A percentile compares a stretch with the other conserved stretches of the same genome.
phyloP scores from a whole-genome alignment of 37 sponge, comb jelly and placozoan species.

The Chondrilla cf. caribensis region DNA sequence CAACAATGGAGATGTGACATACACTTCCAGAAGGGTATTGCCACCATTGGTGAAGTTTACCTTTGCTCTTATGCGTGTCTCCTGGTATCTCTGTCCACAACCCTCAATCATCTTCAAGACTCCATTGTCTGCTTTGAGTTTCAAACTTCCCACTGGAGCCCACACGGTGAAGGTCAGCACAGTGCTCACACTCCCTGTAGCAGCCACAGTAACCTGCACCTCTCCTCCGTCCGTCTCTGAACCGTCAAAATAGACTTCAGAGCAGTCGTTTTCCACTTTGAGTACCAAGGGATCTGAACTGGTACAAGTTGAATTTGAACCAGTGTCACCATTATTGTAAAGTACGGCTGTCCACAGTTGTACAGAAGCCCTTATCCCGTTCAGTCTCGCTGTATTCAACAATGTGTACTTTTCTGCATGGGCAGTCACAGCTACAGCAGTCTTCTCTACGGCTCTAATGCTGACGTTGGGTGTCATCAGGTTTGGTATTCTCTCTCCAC shows the following conservation, averaged over 20 bases:
- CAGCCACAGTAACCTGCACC: slow-evolving; percentile 23
- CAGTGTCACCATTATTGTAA: background rate
- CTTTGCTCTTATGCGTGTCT: slow-evolving; percentile 3
- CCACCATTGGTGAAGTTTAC: background rate
- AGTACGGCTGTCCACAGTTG: background rate
- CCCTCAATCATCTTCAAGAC: slow-evolving; percentile 34
- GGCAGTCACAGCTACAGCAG: background rate
- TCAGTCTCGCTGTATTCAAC: background rate
- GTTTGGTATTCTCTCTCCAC: background rate
- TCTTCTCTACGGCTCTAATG: background rate
- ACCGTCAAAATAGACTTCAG: slow-evolving; percentile 50
- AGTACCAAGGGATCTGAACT: slow-evolving; percentile 18
- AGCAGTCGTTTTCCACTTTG: slow-evolving; percentile 47
- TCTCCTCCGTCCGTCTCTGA: slow-evolving; percentile 42
- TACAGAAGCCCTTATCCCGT: background rate
- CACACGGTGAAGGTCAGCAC: slow-evolving; percentile 45
- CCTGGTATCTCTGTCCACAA: slow-evolving; percentile 22
- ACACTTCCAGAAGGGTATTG: background rate
- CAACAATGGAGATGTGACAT: too few species aligned
- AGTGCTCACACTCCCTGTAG: background rate
- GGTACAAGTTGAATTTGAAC: background rate
- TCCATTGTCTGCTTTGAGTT: slow-evolving; percentile 20
- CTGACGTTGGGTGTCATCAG: background rate
- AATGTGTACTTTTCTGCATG: background rate
- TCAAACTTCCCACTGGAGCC: slow-evolving; percentile 9